These are phyloP conservation scores for Synanthedon formicaeformis DNA, from an alignment of 2,888 invertebrate species.

Conservation along the genomic window DNA sequence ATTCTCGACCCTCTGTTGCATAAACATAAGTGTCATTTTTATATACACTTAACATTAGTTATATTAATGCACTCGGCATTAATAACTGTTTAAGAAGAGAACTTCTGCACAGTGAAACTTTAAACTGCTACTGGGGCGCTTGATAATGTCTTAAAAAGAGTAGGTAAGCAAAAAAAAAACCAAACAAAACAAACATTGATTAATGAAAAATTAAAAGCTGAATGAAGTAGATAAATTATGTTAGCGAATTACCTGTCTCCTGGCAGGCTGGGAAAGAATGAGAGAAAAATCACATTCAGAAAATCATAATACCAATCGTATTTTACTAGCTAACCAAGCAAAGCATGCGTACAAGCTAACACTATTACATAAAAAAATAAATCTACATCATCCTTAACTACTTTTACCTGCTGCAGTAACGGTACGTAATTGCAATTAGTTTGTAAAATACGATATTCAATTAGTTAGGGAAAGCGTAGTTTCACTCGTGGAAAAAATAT, in stretches of 20 bases:
- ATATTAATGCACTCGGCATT: no score
- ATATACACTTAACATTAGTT: neutral
- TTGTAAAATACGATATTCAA: constrained; percentile 51
- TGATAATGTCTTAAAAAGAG: neutral
- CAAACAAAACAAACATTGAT: neutral
- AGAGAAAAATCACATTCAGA: constrained; percentile 71
- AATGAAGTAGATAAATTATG: neutral
- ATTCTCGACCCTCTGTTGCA: constrained; percentile 91
- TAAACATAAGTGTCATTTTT: constrained; percentile 11
- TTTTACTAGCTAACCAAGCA: constrained; percentile 52
- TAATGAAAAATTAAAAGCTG: neutral
- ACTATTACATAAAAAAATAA: constrained; percentile 10
- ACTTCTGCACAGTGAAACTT: no score
- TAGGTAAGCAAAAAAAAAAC: neutral
- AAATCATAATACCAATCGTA: constrained; percentile 48
- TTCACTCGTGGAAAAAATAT: constrained; percentile 51
- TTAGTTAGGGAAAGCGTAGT: constrained; percentile 60
- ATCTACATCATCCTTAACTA: constrained; percentile 15
- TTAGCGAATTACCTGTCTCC: constrained; percentile 61
- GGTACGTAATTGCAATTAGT: constrained; percentile 42
- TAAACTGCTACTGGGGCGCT: no score
- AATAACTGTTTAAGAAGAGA: no score
- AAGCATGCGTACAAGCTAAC: constrained; percentile 42
- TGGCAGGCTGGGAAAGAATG: constrained; percentile 70
- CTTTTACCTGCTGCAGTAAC: neutral